Conservation (phyloP, 2,113 vertebrate genomes). For the Anguilla japonica region DNA sequence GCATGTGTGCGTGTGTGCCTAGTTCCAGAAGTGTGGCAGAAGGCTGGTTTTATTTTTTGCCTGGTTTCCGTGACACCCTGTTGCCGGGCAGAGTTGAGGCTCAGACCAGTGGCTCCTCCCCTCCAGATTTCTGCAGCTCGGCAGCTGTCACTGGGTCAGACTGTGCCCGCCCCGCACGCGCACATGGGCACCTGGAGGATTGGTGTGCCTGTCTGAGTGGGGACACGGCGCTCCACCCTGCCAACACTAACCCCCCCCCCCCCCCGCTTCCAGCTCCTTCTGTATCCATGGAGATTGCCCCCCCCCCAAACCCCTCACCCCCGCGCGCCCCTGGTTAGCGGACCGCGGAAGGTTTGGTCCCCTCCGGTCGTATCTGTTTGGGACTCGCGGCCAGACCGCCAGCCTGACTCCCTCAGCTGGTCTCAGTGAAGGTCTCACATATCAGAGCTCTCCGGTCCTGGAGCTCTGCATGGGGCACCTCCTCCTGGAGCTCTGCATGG, state of each 20-base stretch:
- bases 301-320: no score
- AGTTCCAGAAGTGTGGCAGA: conserved; percentile 30
- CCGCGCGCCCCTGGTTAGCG: no score
- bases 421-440: no score
- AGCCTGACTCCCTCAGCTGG: no score
- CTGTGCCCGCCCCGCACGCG: conserved; percentile 20
- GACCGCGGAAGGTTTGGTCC: no score
- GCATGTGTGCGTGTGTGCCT: conserved; percentile 19
- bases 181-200: conserved; percentile 8
- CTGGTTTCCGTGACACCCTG: conserved; percentile 70
- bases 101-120: conserved; percentile 67
- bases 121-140: conserved; percentile 65
- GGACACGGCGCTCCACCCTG: neutral
- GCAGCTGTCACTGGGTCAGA: conserved; percentile 61
- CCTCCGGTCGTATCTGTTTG: no score
- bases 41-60: conserved; percentile 65
- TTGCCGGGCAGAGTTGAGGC: conserved; percentile 75
- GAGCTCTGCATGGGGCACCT: no score
- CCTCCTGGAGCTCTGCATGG: no score
- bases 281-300: no score
- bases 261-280: neutral
- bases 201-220: neutral
- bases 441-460: no score
- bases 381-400: no score
- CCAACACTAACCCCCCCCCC: neutral